Percentiles rank a stretch among this genome's conserved stretches.
Conservation (phyloP, 2,888 invertebrate species). For the Cylloceria caligata region DNA sequence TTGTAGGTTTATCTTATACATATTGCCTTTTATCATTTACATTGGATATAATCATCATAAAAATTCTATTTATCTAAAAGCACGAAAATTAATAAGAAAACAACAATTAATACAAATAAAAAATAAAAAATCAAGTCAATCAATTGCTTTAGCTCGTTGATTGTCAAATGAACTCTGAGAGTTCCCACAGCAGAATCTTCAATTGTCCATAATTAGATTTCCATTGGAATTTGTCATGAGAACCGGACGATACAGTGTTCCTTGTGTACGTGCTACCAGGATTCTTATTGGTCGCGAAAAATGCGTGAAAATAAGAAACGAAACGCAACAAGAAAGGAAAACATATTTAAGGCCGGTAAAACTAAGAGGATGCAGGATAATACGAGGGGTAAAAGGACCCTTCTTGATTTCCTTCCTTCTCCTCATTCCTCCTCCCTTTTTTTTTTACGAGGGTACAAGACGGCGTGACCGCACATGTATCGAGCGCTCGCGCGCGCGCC, state of each 20-base stretch:
- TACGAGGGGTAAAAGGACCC: conserved; percentile 67
- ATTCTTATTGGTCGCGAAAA: conserved; percentile 12
- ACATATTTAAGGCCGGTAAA: conserved; percentile 46
- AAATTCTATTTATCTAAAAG: too few species aligned
- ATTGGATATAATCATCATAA: too few species aligned
- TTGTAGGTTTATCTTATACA: too few species aligned
- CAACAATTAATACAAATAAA: too few species aligned
- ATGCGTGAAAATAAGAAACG: conserved; percentile 51
- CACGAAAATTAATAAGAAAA: too few species aligned
- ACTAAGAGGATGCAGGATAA: conserved; percentile 62
- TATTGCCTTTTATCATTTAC: too few species aligned
- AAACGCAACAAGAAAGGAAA: conserved; percentile 30
- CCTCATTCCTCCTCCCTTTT: conserved; percentile 65
- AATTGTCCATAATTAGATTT: neutral
- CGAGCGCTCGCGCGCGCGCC: conserved; percentile 60
- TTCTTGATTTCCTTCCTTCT: conserved; percentile 67
- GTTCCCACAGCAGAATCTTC: too few species aligned
- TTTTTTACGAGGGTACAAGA: conserved; percentile 79
- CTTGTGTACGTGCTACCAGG: neutral
- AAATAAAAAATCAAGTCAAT: too few species aligned
- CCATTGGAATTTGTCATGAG: conserved; percentile 21
- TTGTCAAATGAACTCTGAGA: too few species aligned
- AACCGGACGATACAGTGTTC: neutral
- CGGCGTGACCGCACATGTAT: conserved; percentile 77
- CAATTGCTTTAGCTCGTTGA: too few species aligned